Evolutionary conservation across 2,113 vertebrate genomes (phyloP), one percentile per base, ranked within the genome.

Genomic region (Notothenia rossii): DNA sequence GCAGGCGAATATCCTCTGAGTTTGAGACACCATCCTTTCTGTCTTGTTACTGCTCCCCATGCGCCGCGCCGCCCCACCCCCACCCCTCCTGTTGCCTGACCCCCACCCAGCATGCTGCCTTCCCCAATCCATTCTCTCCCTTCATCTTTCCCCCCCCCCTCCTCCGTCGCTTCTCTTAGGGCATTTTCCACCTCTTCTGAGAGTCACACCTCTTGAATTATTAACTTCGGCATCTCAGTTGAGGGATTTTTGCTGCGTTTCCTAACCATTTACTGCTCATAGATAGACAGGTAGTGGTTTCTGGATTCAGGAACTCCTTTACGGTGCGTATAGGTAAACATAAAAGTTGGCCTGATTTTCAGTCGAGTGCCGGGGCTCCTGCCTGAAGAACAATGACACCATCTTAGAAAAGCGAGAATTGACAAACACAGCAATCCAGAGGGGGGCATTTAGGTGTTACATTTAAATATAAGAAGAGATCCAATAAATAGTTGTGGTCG

Each of bases 141-240:
- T 77, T 56, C 65, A 43, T 77, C 69, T 66, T 72, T 61, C 36
- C 9, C 53, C 63, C 69, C 69, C 59, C 36, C 18, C 68, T 72
- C 66, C 69, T 63, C 22, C 63, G 61, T 55, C 67, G 18, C 80
- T 67, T 71, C 92, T 88, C 81, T 77, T n/a, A 6, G 84, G 87
- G 78, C 65, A 56, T 88, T 86, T 93, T 87, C 84, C 69, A 54
- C 86, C 86, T 88, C 77, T 74, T 90, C 85, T 70, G 63, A 78
- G 90, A 91, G 86, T 92, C 89, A 75, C 86, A 75, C 78, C 76
- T 90, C 83, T 92, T 93, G 90, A 93, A 95, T 93, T 92, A 94
- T 93, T 93, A 72, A 88, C 84, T 53, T 25, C 40, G 81, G 68
- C 68, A 20, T 68, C 81, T 80, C 82, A 77, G 62, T n/a, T 20